Base-by-base conservation (phyloP, 2,888 invertebrate species). In the Tetranychus truncatus region DNA sequence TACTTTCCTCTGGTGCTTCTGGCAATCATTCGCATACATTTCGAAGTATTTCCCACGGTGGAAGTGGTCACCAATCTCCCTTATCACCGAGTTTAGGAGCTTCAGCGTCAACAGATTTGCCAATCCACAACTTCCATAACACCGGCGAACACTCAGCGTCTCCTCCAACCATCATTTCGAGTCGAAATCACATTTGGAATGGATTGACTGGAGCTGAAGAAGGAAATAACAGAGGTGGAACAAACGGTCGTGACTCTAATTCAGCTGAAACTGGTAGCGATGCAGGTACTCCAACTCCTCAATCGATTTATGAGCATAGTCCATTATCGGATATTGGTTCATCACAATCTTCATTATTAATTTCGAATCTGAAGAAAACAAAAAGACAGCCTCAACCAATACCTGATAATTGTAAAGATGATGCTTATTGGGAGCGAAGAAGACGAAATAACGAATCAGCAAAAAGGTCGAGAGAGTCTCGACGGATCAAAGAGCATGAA, bases 391-490 rank as follows among this genome's bases (percentile, higher is more conserved):
- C 76, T 9, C 72, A 76, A 20, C 77, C 77, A 11, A 77, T 77
- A 65, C 78, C 78, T 6, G 74, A 77, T 24, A 75, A 78, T 44
- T 78, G 76, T 75, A 82, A 82, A 77, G 82, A 83, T 76, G 79
- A 78, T 65, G 76, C 15, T 45, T 77, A 83, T 75, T 81, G 82
- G 82, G 82, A 83, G 73, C 81, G 82, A 76, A 78, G 83, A 44
- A 81, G 81, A 78, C 82, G 82, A 78, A 83, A 83, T 78, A 83
- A 83, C 76, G 82, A 83, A 75, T 82, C 82, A 8, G 83, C 83
- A 9, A 82, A 82, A 77, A 76, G 82, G 69, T 83, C 82, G 2
- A 79, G 83, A 8, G 83, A 82, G 74, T 79, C 81, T 0, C 78
- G 82, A 18, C 79, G 82, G 69, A 80, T 80, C 79, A 83, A 82